phyloP scores from a whole-genome alignment of 2,113 vertebrate species.

The Burhinus bistriatus region DNA sequence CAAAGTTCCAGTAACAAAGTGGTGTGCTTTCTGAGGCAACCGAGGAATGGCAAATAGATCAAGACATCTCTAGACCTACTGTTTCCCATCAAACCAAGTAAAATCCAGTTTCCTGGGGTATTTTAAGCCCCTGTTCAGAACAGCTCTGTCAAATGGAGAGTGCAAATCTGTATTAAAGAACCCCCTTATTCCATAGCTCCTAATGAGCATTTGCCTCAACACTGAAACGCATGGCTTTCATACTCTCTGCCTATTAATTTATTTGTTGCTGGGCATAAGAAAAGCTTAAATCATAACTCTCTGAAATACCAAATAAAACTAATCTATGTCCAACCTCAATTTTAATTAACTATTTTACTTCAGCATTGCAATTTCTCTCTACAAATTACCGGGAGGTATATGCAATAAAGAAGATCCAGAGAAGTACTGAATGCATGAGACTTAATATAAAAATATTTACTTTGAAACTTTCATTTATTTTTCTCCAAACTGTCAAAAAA shows the following conservation, averaged over 20 bases:
- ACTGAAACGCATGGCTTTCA: not conserved
- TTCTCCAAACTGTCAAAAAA: not conserved
- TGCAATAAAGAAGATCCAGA: not conserved
- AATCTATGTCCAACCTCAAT: not conserved
- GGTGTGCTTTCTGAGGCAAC: not conserved
- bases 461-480: not conserved
- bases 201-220: not conserved
- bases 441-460: not conserved
- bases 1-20: not conserved
- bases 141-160: not conserved
- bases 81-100: not conserved
- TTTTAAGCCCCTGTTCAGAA: not conserved
- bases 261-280: not conserved
- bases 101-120: not conserved
- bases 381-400: not conserved
- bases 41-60: not conserved
- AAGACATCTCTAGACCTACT: not conserved
- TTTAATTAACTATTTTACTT: slow-evolving; percentile 20
- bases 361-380: not conserved
- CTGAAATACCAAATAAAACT: not conserved
- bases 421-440: not conserved
- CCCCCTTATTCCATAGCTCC: not conserved
- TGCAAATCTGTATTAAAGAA: not conserved
- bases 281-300: not conserved
- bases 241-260: not conserved